A percentile compares a stretch with the other conserved stretches of the same genome.
phyloP scores from a whole-genome alignment of 2,888 invertebrate genomes.

The Andrena dorsata region DNA sequence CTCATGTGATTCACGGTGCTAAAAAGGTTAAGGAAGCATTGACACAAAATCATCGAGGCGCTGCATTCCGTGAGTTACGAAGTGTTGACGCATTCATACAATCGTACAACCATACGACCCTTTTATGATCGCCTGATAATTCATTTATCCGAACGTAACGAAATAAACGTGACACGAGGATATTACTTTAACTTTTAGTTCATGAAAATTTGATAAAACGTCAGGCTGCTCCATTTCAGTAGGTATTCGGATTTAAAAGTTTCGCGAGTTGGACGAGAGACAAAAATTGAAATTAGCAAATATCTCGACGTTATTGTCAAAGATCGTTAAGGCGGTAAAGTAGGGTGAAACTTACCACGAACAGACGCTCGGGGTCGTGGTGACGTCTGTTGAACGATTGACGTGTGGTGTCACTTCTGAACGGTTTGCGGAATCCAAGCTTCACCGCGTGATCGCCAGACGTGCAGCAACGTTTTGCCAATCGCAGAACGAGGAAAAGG shows the following conservation, averaged over 20 bases:
- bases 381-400: conserved; percentile 26
- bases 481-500: conserved; percentile 28
- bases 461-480: conserved; percentile 1
- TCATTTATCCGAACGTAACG: neutral
- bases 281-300: neutral
- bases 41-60: neutral
- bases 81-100: neutral
- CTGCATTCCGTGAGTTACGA: neutral
- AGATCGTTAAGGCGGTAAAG: neutral
- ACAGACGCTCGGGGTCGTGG: neutral
- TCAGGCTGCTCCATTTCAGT: neutral
- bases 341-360: neutral
- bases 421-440: conserved; percentile 22
- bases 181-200: neutral
- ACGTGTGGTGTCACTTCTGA: neutral
- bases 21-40: conserved; percentile 32
- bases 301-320: neutral
- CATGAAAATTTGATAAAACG: neutral
- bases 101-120: neutral
- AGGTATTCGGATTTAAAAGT: neutral
- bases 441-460: conserved; percentile 6
- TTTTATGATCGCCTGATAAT: neutral
- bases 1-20: neutral
- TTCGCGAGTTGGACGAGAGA: neutral
- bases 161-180: neutral